phyloP scores from a whole-genome alignment of 2,797 vertebrate genomes.

The Bryconaethiops microstoma region DNA sequence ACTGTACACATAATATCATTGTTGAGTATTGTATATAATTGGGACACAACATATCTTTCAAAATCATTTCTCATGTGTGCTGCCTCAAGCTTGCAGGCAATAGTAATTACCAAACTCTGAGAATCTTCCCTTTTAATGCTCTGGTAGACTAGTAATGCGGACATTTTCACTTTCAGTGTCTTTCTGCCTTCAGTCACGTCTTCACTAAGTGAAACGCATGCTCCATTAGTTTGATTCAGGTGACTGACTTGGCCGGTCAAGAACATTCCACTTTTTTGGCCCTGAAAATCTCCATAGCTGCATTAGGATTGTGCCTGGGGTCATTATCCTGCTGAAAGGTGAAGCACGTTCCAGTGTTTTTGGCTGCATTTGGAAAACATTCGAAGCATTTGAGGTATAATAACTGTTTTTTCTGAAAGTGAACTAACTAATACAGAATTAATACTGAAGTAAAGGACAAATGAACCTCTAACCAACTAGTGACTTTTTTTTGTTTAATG shows the following conservation, averaged over 20 bases:
- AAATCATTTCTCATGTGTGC: background rate
- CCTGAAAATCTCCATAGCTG: background rate
- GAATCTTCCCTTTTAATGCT: slow-evolving; percentile 21
- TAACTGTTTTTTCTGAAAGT: too few relatives aligned
- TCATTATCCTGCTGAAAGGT: background rate
- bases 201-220: background rate
- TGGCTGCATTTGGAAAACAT: background rate
- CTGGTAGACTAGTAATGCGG: background rate
- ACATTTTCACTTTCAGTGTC: slow-evolving; percentile 5
- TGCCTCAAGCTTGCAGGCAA: background rate
- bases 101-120: background rate
- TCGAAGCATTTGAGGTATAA: background rate
- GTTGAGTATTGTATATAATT: background rate
- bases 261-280: background rate
- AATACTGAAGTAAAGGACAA: too few relatives aligned
- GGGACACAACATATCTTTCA: background rate
- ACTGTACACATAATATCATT: too few relatives aligned
- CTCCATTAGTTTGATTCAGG: slow-evolving; percentile 10
- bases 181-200: background rate
- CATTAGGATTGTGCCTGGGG: background rate
- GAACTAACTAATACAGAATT: too few relatives aligned
- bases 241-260: background rate
- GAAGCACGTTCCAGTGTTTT: background rate
- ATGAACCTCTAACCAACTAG: too few relatives aligned
- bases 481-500: too few relatives aligned